Conservation (phyloP, 2,888 invertebrate species). For the Pyrochroa serraticornis region DNA sequence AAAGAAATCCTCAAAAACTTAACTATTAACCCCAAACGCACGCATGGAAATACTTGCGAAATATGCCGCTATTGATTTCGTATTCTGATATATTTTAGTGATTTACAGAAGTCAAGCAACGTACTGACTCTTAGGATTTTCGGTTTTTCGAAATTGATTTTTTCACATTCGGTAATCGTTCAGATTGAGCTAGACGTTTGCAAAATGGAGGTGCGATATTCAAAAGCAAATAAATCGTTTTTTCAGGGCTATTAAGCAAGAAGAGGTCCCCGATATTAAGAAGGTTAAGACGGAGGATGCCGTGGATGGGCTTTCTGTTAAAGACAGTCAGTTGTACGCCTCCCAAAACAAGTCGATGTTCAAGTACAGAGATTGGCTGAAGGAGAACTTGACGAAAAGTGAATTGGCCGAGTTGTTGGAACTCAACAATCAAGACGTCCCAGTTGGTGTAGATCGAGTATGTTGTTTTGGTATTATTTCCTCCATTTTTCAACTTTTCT, state of each 20-base stretch:
- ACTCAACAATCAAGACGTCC: conserved; percentile 74
- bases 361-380: conserved; percentile 68
- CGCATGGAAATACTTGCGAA: too few species aligned
- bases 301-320: conserved; percentile 60
- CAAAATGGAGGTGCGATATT: too few species aligned
- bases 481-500: conserved; percentile 20
- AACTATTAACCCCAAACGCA: too few species aligned
- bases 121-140: too few species aligned
- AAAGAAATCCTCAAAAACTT: too few species aligned
- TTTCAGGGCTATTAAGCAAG: conserved; percentile 58
- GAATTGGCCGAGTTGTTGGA: conserved; percentile 71
- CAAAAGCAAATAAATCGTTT: not conserved
- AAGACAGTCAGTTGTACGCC: conserved; percentile 66
- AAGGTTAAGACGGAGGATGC: conserved; percentile 71
- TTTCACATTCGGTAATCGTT: too few species aligned
- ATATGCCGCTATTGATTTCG: too few species aligned
- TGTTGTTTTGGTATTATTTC: conserved; percentile 36
- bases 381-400: conserved; percentile 63
- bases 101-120: too few species aligned
- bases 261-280: conserved; percentile 68
- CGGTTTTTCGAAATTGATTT: too few species aligned
- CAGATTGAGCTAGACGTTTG: too few species aligned
- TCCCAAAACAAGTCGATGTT: conserved; percentile 78
- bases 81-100: too few species aligned
- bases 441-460: conserved; percentile 72